These are phyloP conservation scores for Columbina picui DNA, from an alignment of 2,113 vertebrate genomes.

Conservation along the genomic window DNA sequence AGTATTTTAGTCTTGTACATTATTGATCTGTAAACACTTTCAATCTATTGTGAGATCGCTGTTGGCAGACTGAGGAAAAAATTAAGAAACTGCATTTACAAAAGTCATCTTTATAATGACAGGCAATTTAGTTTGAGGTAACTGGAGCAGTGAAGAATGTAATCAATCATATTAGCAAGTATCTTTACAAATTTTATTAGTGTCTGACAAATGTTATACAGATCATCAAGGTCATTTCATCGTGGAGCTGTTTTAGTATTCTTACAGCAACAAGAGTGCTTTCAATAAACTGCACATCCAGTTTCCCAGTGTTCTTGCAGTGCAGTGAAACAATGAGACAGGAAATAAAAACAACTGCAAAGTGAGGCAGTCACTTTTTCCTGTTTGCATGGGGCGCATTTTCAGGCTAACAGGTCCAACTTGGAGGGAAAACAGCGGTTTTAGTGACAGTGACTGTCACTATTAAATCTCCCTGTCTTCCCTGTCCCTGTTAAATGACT, in stretches of 20 bases:
- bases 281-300: constrained; percentile 51
- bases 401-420: neutral
- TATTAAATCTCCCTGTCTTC: neutral
- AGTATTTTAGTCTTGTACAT: constrained; percentile 60
- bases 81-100: constrained; percentile 73
- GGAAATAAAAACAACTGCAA: constrained; percentile 30
- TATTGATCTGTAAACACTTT: constrained; percentile 77
- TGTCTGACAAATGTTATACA: constrained; percentile 59
- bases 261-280: constrained; percentile 31
- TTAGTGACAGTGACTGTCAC: neutral
- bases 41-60: constrained; percentile 64
- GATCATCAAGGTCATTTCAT: constrained; percentile 68
- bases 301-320: constrained; percentile 24
- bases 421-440: neutral
- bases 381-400: neutral
- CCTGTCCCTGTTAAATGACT: neutral
- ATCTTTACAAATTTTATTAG: constrained; percentile 80
- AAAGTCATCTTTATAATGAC: constrained; percentile 83
- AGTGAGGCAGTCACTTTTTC: neutral
- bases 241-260: constrained; percentile 62
- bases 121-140: constrained; percentile 81
- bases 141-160: constrained; percentile 70
- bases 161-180: constrained; percentile 83
- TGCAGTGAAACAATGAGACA: neutral
- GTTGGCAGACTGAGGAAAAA: constrained; percentile 67